A percentile compares a stretch with the other conserved stretches of the same genome.
Conservation (phyloP, 2,797 vertebrate genomes). For the Rallus crepitans region DNA sequence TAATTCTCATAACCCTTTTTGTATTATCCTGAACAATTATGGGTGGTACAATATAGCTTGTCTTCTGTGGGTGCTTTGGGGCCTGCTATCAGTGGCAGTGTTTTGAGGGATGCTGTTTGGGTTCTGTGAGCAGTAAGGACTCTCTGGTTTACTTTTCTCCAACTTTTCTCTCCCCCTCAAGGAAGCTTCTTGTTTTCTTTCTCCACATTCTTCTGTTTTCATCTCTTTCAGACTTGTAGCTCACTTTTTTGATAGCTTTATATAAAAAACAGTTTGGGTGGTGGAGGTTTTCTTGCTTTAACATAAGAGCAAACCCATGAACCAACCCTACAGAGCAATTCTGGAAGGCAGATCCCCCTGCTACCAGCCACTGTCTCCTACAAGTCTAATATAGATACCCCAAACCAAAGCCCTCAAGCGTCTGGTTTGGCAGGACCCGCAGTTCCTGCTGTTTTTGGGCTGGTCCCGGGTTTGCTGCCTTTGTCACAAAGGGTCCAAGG, state of each 20-base stretch:
- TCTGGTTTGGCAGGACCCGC: not conserved
- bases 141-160: not conserved
- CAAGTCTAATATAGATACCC: accelerated
- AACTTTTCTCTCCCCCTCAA: not conserved
- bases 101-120: not conserved
- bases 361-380: accelerated
- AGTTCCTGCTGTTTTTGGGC: not conserved
- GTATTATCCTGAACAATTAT: not conserved
- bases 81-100: not conserved
- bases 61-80: not conserved
- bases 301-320: not conserved
- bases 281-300: not conserved
- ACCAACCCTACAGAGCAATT: accelerated
- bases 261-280: not conserved
- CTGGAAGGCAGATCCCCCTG: not conserved
- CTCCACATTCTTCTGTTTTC: not conserved
- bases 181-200: not conserved
- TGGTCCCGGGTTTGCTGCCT: not conserved
- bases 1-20: not conserved
- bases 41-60: not conserved
- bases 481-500: not conserved
- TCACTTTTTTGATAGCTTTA: not conserved
- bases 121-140: not conserved
- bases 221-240: not conserved
- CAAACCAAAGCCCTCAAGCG: not conserved